Evolutionary conservation across 2,797 vertebrate species (phyloP).

Genomic region (Spinus olivaceus): DNA sequence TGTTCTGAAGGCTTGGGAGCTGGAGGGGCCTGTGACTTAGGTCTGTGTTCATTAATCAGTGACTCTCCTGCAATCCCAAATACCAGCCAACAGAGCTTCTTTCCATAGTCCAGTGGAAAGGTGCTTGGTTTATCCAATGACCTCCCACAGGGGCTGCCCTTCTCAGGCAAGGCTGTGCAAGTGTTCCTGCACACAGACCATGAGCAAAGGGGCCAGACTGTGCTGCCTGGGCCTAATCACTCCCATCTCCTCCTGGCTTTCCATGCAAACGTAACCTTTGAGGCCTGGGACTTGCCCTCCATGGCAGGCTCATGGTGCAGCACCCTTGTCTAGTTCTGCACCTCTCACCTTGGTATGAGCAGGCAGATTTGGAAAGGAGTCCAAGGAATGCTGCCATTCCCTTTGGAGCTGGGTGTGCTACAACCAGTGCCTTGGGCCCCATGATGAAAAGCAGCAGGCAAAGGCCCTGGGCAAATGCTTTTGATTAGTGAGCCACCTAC

Average conservation of each 20-base stretch:
- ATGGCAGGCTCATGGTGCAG: neutral
- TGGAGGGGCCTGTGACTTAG: neutral
- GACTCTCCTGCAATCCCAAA: neutral
- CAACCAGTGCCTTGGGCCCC: neutral
- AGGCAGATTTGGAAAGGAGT: neutral
- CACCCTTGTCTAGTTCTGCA: neutral
- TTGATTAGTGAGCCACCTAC: neutral
- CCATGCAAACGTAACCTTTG: slow-evolving; percentile 10
- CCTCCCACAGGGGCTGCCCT: neutral
- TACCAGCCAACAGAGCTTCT: neutral
- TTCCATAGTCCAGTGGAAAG: neutral
- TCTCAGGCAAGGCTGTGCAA: neutral
- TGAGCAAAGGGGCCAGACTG: neutral
- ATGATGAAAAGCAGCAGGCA: neutral
- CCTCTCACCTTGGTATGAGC: neutral
- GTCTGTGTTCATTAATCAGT: neutral
- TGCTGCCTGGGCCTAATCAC: neutral
- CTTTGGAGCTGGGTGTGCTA: neutral
- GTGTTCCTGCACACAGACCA: neutral
- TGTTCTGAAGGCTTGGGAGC: neutral
- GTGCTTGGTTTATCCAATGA: neutral
- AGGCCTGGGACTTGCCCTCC: neutral
- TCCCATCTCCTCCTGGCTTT: slow-evolving; percentile 8
- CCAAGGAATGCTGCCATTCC: neutral
- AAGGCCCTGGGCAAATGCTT: neutral